Evolutionary conservation across 1,140 invertebrate species (phyloP), one percentile per base, ranked within the genome.

Genomic region (Calliphora vicina): DNA sequence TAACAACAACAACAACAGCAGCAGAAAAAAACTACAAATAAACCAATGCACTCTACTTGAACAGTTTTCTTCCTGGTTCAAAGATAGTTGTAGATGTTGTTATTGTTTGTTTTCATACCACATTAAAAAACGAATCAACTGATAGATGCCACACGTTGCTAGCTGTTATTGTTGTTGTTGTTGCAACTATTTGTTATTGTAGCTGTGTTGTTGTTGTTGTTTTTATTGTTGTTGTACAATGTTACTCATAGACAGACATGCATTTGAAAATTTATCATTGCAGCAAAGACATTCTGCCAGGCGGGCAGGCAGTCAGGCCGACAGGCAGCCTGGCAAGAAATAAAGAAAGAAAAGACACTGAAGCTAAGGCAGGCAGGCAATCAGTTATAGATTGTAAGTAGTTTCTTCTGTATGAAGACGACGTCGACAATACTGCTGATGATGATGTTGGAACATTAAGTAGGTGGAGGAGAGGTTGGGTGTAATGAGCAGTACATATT

Each of bases 201-300:
- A 42, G 80, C 74, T 85, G 86, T n/a, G n/a, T n/a, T n/a, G 85
- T 88, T 87, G 84, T 88, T 85, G 27, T 85, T 85, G 84, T 86
- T 86, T n/a, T n/a, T n/a, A n/a, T n/a, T n/a, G n/a, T n/a, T n/a
- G n/a, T 84, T 35, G 84, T 20, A 26, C 42, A 74, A 29, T 74
- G 45, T 50, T 50, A 50, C 45, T 12, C 45, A 50, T 50, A 50
- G 35, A 35, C 35, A 50, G 45, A 50, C 4, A 50, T 50, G 20
- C 61, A 67, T 67, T 67, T 67, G 20, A 78, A 78, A 78, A 78
- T 78, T 78, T 78, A 78, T 78, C 42, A 78, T 25, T 78, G 74
- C 74, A 78, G 10, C 35, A 78, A 78, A 78, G 74, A 78, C 74
- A 78, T 78, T 23, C 35, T 35, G 35, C 35, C 17, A 6, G 45